These are phyloP conservation scores for Pollimyrus isidori DNA, from an alignment of 2,113 vertebrate genomes.

Conservation along the genomic window DNA sequence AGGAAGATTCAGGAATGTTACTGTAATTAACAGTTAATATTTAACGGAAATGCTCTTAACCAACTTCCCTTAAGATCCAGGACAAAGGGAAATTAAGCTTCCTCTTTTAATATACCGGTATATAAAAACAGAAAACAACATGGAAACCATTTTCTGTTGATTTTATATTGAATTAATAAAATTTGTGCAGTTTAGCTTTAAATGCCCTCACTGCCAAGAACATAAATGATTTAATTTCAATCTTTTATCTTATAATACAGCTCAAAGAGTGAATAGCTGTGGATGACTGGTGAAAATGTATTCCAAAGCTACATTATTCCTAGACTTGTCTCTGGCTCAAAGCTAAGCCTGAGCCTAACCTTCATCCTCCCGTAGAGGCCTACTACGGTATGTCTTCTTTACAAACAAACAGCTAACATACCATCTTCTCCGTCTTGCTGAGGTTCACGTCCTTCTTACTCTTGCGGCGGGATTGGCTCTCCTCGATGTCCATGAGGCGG, in stretches of 20 bases:
- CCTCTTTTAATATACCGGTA: not conserved
- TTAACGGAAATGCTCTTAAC: not conserved
- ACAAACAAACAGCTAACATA: slow-evolving; percentile 27
- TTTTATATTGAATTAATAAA: not conserved
- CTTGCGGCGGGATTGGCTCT: slow-evolving; percentile 72
- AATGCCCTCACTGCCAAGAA: not conserved
- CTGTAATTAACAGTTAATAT: not conserved
- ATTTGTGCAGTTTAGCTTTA: not conserved
- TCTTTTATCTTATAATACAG: not conserved
- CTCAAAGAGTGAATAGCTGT: not conserved
- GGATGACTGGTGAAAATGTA: not conserved
- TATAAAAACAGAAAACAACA: not conserved
- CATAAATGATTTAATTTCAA: not conserved
- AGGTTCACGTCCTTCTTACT: slow-evolving; percentile 89
- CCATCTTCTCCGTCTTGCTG: slow-evolving; percentile 98
- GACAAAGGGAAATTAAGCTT: not conserved
- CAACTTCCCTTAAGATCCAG: not conserved
- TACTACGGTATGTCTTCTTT: not conserved
- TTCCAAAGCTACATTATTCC: not conserved
- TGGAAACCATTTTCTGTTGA: not conserved
- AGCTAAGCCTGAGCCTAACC: not conserved
- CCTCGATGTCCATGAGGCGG: slow-evolving; percentile 88
- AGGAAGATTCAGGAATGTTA: not conserved
- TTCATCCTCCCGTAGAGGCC: not conserved
- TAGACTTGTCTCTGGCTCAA: not conserved